These are phyloP conservation scores for Oreochromis grahami DNA, from an alignment of 2,797 vertebrate genomes.

Conservation along the genomic window DNA sequence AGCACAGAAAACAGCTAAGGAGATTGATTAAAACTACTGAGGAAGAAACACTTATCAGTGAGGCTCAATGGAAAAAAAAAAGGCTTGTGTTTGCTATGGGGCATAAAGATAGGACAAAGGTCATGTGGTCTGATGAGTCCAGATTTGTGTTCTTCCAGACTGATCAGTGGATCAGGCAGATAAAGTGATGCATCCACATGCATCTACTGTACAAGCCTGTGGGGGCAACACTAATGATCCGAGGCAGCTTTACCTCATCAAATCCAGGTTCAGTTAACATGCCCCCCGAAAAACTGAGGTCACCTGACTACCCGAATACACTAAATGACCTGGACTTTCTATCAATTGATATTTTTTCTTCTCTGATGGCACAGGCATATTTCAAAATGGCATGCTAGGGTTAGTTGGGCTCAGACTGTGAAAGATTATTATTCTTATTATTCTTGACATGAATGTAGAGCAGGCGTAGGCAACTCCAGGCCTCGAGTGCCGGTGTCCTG, in stretches of 20 bases:
- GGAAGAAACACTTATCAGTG: background rate
- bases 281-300: accelerated
- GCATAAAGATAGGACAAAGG: background rate
- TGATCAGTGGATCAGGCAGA: background rate
- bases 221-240: background rate
- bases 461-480: accelerated
- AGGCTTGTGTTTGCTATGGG: background rate
- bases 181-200: background rate
- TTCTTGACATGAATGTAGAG: background rate
- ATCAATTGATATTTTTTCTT: background rate
- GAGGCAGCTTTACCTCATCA: background rate
- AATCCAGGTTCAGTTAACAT: background rate
- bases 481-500: accelerated
- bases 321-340: background rate
- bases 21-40: background rate
- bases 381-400: background rate
- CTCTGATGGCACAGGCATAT: background rate
- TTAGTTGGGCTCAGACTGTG: background rate
- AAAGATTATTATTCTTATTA: background rate
- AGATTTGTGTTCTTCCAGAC: background rate
- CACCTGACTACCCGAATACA: background rate
- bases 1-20: background rate
- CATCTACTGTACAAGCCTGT: background rate
- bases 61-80: accelerated
- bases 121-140: background rate